A percentile compares a stretch with the other conserved stretches of the same genome.
These are phyloP conservation scores for Zaprionus obscuricornis DNA, from an alignment of 2,888 invertebrate species.

Conservation along the genomic window DNA sequence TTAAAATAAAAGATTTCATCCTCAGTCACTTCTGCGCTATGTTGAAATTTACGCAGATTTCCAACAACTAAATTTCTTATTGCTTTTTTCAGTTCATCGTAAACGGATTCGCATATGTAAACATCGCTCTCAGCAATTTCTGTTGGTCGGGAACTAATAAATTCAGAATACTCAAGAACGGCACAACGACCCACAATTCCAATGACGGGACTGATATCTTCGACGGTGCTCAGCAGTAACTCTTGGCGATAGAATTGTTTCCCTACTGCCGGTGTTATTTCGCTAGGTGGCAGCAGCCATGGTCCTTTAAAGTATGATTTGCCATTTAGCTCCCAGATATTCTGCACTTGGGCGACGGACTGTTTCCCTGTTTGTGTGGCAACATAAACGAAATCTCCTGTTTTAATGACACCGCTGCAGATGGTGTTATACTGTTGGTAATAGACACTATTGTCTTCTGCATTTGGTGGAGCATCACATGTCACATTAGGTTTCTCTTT, in stretches of 20 bases:
- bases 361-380: constrained; percentile 95
- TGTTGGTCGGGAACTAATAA: constrained; percentile 94
- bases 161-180: constrained; percentile 95
- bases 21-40: constrained; percentile 92
- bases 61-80: constrained; percentile 88
- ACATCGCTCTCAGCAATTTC: constrained; percentile 96
- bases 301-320: constrained; percentile 97
- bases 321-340: constrained; percentile 97
- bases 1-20: constrained; percentile 96
- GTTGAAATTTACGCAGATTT: constrained; percentile 90
- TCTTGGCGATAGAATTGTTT: constrained; percentile 96
- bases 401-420: constrained; percentile 92
- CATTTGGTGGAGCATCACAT: constrained; percentile 86
- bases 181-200: constrained; percentile 96
- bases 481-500: constrained; percentile 95
- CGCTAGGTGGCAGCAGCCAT: constrained; percentile 94
- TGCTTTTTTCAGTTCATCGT: constrained; percentile 93
- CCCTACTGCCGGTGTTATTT: constrained; percentile 91
- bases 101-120: constrained; percentile 95
- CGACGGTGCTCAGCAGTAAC: constrained; percentile 94
- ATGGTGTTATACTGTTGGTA: constrained; percentile 96
- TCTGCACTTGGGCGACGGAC: constrained; percentile 95
- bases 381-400: constrained; percentile 97
- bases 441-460: constrained; percentile 91
- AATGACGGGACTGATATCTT: constrained; percentile 95